phyloP scores from a whole-genome alignment of 2,113 vertebrate species.

The Blennius ocellaris region DNA sequence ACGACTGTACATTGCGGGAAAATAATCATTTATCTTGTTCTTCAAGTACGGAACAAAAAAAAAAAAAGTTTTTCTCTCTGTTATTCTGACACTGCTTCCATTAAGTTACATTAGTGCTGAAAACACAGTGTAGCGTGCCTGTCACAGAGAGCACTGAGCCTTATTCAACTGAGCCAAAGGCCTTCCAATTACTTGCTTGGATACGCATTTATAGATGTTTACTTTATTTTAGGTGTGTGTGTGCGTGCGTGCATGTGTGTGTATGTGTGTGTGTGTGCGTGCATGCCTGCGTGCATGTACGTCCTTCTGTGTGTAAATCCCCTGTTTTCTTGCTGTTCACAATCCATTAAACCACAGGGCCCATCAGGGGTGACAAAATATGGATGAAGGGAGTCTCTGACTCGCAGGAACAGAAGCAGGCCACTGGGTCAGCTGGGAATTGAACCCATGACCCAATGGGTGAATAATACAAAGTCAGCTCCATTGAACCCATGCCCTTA shows the following conservation, averaged over 20 bases:
- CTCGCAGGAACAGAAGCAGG: constrained; percentile 36
- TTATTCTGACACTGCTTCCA: constrained; percentile 40
- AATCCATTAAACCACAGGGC: constrained; percentile 56
- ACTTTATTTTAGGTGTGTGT: constrained; percentile 37
- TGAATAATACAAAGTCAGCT: constrained; percentile 39
- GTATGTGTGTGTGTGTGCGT: constrained; percentile 16
- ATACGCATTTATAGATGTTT: constrained; percentile 72
- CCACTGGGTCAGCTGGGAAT: constrained; percentile 55
- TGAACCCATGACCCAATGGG: constrained; percentile 60
- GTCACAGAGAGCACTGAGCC: constrained; percentile 46
- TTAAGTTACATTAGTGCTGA: constrained; percentile 51
- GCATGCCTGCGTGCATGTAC: no score
- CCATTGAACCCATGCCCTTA: constrained; percentile 57
- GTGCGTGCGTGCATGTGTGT: constrained; percentile 14
- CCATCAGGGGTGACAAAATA: constrained; percentile 52
- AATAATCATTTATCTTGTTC: constrained; percentile 1
- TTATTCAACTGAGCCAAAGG: constrained; percentile 60
- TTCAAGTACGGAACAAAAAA: background rate
- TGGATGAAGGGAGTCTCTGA: constrained; percentile 61
- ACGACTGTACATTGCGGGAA: constrained; percentile 34
- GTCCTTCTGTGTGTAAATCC: constrained; percentile 23
- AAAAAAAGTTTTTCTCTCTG: constrained; percentile 45
- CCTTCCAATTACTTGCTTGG: constrained; percentile 73
- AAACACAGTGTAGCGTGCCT: constrained; percentile 49
- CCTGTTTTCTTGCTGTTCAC: constrained; percentile 37